Conservation (phyloP, 2,888 invertebrate genomes). For the Gastrophysa polygoni region DNA sequence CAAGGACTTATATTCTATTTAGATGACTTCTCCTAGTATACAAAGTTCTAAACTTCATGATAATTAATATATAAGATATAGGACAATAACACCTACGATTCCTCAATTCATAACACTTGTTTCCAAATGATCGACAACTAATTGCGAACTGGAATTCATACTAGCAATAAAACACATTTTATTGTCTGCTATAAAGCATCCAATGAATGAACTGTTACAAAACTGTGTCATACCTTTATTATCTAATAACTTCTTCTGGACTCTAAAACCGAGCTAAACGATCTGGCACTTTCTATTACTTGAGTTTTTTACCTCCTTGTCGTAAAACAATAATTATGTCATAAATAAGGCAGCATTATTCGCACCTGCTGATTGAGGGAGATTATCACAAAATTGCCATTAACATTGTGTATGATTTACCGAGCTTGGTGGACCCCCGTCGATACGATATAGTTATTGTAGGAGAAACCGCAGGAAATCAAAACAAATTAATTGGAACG, state of each 20-base stretch:
- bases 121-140: no score
- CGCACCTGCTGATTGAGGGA: slow-evolving; percentile 25
- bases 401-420: slow-evolving; percentile 13
- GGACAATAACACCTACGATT: no score
- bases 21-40: no score
- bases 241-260: neutral
- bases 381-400: slow-evolving; percentile 22
- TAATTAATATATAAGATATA: no score
- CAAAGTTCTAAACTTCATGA: no score
- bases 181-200: no score
- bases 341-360: slow-evolving; percentile 24
- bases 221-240: neutral
- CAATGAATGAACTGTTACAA: slow-evolving; percentile 4
- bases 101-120: no score
- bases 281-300: slow-evolving; percentile 12
- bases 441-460: slow-evolving; percentile 2
- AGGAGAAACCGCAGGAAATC: slow-evolving; percentile 10
- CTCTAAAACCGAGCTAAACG: neutral
- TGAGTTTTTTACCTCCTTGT: slow-evolving; percentile 5
- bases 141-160: neutral
- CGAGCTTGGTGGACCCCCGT: slow-evolving; percentile 7
- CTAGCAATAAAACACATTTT: neutral
- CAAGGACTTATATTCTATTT: no score
- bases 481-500: neutral
- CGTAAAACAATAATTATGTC: slow-evolving; percentile 25